phyloP scores from a whole-genome alignment of 1,140 invertebrate species.

The Sitodiplosis mosellana region DNA sequence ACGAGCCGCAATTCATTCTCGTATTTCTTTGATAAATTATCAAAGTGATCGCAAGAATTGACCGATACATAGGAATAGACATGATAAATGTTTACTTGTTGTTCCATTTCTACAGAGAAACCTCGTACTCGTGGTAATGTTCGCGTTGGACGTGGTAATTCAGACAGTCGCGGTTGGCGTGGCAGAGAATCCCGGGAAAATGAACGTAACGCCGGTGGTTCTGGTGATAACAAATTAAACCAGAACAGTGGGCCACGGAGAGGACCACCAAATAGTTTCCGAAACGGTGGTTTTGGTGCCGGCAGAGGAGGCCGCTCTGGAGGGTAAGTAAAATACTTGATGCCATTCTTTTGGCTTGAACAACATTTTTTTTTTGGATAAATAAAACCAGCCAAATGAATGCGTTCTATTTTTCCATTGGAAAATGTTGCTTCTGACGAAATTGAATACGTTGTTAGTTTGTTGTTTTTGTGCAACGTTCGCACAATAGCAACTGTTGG shows the following conservation, averaged over 20 bases:
- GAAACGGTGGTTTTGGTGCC: conserved; percentile 25
- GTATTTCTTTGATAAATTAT: too few species aligned
- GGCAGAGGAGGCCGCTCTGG: conserved; percentile 34
- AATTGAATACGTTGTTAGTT: neutral
- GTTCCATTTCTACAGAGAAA: conserved; percentile 1
- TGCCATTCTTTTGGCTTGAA: conserved; percentile 29
- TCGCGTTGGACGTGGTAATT: conserved; percentile 29
- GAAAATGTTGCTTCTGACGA: neutral
- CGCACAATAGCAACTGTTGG: too few species aligned
- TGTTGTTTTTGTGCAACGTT: too few species aligned
- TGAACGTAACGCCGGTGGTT: conserved; percentile 24
- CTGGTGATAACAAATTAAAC: conserved; percentile 28
- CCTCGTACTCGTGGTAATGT: conserved; percentile 19
- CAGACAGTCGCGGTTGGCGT: conserved; percentile 25
- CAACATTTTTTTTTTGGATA: too few species aligned
- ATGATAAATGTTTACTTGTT: conserved; percentile 2
- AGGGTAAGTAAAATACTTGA: too few species aligned
- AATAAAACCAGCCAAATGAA: too few species aligned
- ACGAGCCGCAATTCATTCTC: too few species aligned
- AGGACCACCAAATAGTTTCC: conserved; percentile 32
- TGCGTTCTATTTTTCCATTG: neutral
- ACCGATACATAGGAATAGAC: too few species aligned
- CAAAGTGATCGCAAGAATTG: too few species aligned
- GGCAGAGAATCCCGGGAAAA: conserved; percentile 24
- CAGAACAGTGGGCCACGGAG: conserved; percentile 23